phyloP scores from a whole-genome alignment of 2,797 vertebrate genomes.

The Diplodus puntazzo region DNA sequence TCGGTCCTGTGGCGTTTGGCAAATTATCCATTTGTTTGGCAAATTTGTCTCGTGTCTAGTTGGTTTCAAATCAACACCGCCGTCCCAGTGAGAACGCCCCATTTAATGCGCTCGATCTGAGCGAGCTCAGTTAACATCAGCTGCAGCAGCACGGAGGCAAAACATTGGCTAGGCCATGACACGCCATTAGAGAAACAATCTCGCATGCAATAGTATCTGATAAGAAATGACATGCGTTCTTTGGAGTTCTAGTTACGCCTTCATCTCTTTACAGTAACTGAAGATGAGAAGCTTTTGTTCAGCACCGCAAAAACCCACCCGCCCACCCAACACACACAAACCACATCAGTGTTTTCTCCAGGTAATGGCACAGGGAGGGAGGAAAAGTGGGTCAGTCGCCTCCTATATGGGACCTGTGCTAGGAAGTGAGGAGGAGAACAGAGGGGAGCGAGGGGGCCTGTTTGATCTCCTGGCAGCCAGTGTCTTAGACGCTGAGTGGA shows the following conservation, averaged over 20 bases:
- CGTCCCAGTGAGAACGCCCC: constrained; percentile 27
- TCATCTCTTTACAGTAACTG: constrained; percentile 58
- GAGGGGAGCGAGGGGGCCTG: constrained; percentile 60
- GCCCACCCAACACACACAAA: constrained; percentile 31
- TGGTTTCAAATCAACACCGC: constrained; percentile 59
- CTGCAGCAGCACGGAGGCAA: constrained; percentile 28
- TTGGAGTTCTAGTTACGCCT: constrained; percentile 58
- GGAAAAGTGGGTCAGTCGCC: constrained; percentile 79
- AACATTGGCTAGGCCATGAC: constrained; percentile 31
- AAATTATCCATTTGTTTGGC: constrained; percentile 73
- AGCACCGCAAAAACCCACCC: constrained; percentile 22
- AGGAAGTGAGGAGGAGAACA: constrained; percentile 55
- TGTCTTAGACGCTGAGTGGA: constrained; percentile 70
- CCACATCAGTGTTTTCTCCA: constrained; percentile 68
- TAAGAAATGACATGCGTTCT: constrained; percentile 66
- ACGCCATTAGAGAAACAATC: constrained; percentile 55
- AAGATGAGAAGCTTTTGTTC: constrained; percentile 70
- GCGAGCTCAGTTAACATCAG: constrained; percentile 38
- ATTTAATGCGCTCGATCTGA: constrained; percentile 22
- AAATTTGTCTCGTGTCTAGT: constrained; percentile 68
- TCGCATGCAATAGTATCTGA: constrained; percentile 46
- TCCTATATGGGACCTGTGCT: constrained; percentile 65
- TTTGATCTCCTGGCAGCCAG: constrained; percentile 76
- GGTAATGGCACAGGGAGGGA: constrained; percentile 73
- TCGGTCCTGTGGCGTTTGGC: constrained; percentile 51